phyloP scores from a whole-genome alignment of 2,888 invertebrate species.

The Seira ritae region DNA sequence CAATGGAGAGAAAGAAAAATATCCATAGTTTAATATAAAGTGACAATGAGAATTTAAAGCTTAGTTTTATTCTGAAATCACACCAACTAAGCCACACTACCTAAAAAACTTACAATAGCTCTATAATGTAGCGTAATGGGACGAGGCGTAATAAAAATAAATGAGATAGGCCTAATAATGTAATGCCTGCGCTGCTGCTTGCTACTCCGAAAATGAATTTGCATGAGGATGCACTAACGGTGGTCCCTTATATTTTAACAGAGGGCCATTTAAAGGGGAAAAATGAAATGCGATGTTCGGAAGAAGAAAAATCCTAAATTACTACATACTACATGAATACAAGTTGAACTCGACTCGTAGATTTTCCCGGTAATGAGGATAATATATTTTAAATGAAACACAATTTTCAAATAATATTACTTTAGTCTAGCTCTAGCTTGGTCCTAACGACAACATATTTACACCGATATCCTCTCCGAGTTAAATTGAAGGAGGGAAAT shows the following conservation, averaged over 20 bases:
- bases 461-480: constrained; percentile 19
- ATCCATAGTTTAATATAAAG: background rate
- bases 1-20: no score
- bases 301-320: no score
- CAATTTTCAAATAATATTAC: constrained; percentile 22
- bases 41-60: constrained; percentile 42
- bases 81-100: constrained; percentile 20
- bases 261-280: constrained; percentile 13
- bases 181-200: constrained; percentile 52
- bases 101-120: constrained; percentile 33
- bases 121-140: constrained; percentile 52
- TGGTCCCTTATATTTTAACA: constrained; percentile 38
- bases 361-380: constrained; percentile 26
- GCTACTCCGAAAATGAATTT: no score
- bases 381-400: constrained; percentile 29
- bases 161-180: constrained; percentile 60
- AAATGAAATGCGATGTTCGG: constrained; percentile 12
- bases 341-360: no score
- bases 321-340: no score
- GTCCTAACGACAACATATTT: no score
- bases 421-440: no score
- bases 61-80: no score
- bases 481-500: no score
- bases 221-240: constrained; percentile 58
- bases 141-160: constrained; percentile 59